Evolutionary conservation across 2,888 invertebrate genomes (phyloP), one percentile per base, ranked within the genome.

Genomic region (Acleris cristana): DNA sequence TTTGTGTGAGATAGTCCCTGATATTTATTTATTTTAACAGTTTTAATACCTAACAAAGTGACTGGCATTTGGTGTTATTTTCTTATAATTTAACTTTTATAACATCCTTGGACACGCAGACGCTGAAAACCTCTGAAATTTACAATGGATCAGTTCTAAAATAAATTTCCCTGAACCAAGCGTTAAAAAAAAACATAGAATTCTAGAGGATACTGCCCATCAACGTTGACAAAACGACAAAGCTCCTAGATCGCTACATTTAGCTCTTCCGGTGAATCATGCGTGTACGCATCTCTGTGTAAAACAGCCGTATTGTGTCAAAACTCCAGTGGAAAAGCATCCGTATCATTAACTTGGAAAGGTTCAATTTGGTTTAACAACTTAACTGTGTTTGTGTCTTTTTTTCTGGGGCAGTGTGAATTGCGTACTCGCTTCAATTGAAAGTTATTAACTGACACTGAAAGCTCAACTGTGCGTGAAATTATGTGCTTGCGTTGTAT

Each of bases 231-330:
- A 63, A 66, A 66, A 67, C 54, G 53, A 58, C 52, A 48, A 45
- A 58, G 48, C 58, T 58, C 26, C 56, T 66, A 61, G 61, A 63
- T 51, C 16, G 51, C 14, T 34, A 26, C 48, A 40, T 67, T 67
- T 63, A 54, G 67, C 53, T 58, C 61, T 58, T 69, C 69, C 69
- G 66, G 69, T 51, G 66, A 66, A 44, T 66, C 69, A 69, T 66
- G 49, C 48, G 48, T 40, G 40, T 40, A 40, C 12, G 40, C 40
- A 40, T 40, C 40, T 14, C 40, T 10, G 14, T 40, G 40, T 14
- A 14, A 40, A 40, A 12, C 40, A 4, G 40, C 14, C 8, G 14
- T 14, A 34, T 34, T 34, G 34, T 1, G 34, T 12, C 34, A 26
- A 12, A 34, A 34, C 3, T 34, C 34, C 12, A 34, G 34, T 40